Evolutionary conservation across 2,888 invertebrate genomes (phyloP), one percentile per base, ranked within the genome.

Genomic region (Nebria brevicollis): DNA sequence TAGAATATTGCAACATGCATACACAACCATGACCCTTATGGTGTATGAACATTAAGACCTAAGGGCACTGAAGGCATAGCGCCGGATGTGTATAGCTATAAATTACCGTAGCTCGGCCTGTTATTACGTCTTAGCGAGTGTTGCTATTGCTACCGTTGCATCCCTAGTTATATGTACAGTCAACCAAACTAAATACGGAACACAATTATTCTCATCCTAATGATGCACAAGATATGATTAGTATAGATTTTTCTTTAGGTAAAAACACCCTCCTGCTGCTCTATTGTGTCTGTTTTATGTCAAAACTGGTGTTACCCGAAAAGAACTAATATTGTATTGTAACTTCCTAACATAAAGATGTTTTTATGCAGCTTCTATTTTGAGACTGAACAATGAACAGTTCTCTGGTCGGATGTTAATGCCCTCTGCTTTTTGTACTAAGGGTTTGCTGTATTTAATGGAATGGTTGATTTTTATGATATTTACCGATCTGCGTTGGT

Each of bases 21-120:
- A 25, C 25, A 20, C 68, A 66, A 79, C 65, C 74, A 68, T 68
- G 43, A 75, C 66, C 79, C 70, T 54, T 75, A 70, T 34, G 42
- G 70, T 25, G 7, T n/a, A 54, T 66, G 66, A 11, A 42, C 73
- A 43, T 73, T 34, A 42, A 41, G 25, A 75, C 64, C 20, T 20
- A 68, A 41, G 77, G 26, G 42, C 70, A 77, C 20, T 11, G 66
- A 66, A 66, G 66, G 66, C n/a, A 25, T 66, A 70, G 70, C 11
- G 84, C 86, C 86, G 86, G 86, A 85, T 85, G 85, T 84, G 83
- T 54, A 54, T 84, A 82, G 84, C 84, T 84, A 86, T 86, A 86
- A 86, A 86, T 86, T 86, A 86, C 84, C 83, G 64, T 43, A 74
- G 82, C 84, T 83, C 74, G 84, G 84, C 84, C 85, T 85, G 85